These are phyloP conservation scores for Solea senegalensis DNA, from an alignment of 2,113 vertebrate species.

Conservation along the genomic window DNA sequence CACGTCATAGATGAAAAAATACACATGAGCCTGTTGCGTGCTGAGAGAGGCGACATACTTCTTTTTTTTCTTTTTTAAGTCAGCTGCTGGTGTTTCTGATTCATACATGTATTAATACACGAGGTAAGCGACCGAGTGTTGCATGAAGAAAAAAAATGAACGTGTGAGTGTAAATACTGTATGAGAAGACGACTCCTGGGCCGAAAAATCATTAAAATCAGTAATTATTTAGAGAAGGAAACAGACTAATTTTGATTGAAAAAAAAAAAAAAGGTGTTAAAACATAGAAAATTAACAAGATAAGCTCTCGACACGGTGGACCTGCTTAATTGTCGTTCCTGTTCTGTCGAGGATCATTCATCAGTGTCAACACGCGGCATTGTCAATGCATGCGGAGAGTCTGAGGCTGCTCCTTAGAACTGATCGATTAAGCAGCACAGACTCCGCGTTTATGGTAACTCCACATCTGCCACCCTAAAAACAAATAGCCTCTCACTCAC, in stretches of 20 bases:
- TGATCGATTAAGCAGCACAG: background rate
- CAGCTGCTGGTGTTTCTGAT: conserved; percentile 54
- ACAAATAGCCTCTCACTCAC: no score
- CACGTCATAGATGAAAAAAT: conserved; percentile 28
- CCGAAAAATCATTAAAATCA: conserved; percentile 21
- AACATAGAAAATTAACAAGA: conserved; percentile 56
- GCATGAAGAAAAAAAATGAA: conserved; percentile 11
- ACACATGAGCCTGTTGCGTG: conserved; percentile 51
- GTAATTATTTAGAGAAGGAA: conserved; percentile 43
- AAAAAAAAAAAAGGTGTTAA: conserved; percentile 54
- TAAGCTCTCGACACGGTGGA: conserved; percentile 42
- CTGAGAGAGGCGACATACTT: conserved; percentile 45
- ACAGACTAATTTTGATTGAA: conserved; percentile 62
- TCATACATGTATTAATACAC: conserved; percentile 22
- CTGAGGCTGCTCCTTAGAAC: conserved; percentile 5
- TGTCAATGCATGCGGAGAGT: conserved; percentile 50
- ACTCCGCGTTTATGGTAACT: background rate
- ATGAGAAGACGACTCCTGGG: conserved; percentile 29
- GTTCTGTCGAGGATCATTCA: conserved; percentile 30
- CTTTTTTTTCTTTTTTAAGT: conserved; percentile 19
- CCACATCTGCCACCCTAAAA: no score
- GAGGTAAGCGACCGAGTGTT: conserved; percentile 47
- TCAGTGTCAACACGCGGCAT: conserved; percentile 46
- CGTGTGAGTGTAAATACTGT: conserved; percentile 21
- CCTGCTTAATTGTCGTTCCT: conserved; percentile 16